Evolutionary conservation across 2,888 invertebrate species (phyloP), one percentile per base, ranked within the genome.

Genomic region (Thymelicus acteon): DNA sequence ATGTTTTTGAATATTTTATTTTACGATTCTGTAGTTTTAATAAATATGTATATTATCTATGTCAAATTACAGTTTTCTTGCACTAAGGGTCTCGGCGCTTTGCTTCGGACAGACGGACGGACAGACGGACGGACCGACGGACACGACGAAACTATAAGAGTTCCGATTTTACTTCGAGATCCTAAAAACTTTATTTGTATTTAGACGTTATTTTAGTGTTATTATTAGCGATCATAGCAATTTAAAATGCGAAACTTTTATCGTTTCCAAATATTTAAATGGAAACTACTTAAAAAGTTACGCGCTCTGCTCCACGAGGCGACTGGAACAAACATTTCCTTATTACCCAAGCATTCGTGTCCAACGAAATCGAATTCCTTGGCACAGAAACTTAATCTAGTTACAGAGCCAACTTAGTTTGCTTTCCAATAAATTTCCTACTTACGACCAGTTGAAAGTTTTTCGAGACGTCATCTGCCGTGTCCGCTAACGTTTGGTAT

Each of bases 341-440:
- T 64, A 65, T 65, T 71, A 54, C 52, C 62, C 49, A 63, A 63
- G 40, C 54, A n/a, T 44, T 60, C 65, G 47, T 54, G 54, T 52
- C 37, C n/a, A 47, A 57, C 60, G 65, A 61, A 71, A 71, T 71
- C 61, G 71, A 66, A 66, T 66, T 71, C 54, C 61, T 61, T 66
- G 61, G 60, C 54, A 66, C 52, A 60, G 65, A 65, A 66, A 71
- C 61, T 71, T 71, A 71, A 71, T 61, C 65, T 61, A 60, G 65
- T 71, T 66, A 71, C 44, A 61, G 60, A 65, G 71, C 61, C 66
- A 71, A 71, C 65, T 65, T 61, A 71, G 60, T 66, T 61, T 39
- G 71, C 47, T 39, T 48, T 71, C 54, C 57, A 62, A 66, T 71
- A 69, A 69, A 47, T 54, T 66, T 66, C 40, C 24, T 71, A 71